These are phyloP conservation scores for Prinia subflava DNA, from an alignment of 2,113 vertebrate genomes.

Conservation along the genomic window DNA sequence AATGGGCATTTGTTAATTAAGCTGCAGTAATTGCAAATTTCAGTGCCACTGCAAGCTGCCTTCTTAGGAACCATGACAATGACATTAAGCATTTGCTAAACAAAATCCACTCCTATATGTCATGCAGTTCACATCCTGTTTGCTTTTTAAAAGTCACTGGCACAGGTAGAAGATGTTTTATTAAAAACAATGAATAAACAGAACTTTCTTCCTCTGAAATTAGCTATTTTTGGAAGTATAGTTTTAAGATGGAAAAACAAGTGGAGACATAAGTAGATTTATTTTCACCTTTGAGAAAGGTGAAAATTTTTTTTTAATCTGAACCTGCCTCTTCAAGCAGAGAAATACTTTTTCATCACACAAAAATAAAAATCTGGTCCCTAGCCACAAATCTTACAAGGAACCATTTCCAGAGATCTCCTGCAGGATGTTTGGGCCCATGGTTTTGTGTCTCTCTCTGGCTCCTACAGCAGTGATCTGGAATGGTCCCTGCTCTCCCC, in stretches of 20 bases:
- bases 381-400: background rate
- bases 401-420: background rate
- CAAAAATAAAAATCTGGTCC: background rate
- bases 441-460: background rate
- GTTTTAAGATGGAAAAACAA: background rate
- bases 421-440: background rate
- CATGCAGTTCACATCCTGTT: conserved; percentile 28
- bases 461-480: background rate
- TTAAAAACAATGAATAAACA: background rate
- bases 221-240: background rate
- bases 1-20: background rate
- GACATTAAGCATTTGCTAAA: conserved; percentile 56
- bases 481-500: background rate
- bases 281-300: background rate
- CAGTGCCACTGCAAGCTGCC: background rate
- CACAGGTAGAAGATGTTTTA: background rate
- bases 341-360: background rate
- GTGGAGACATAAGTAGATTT: background rate
- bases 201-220: background rate
- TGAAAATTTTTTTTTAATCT: background rate
- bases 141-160: conserved; percentile 4
- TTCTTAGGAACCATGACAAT: conserved; percentile 54
- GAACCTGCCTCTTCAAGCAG: background rate
- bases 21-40: conserved; percentile 5
- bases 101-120: conserved; percentile 24